These are phyloP conservation scores for Drosophila greeni DNA, from an alignment of 2,888 invertebrate species.

Conservation along the genomic window DNA sequence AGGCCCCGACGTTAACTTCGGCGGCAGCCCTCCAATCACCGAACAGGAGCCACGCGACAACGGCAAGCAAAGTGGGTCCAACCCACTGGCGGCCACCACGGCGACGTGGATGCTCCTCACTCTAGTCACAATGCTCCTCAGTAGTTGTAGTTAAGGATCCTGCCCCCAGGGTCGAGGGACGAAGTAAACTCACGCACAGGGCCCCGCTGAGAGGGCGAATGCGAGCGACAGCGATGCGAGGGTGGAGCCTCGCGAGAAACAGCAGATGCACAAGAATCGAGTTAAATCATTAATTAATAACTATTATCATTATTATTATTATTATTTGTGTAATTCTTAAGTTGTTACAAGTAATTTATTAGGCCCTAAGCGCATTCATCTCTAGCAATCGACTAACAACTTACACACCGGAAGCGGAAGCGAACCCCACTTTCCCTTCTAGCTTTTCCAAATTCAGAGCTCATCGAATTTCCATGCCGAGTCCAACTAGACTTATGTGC, in stretches of 20 bases:
- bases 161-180: constrained; percentile 37
- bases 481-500: constrained; percentile 69
- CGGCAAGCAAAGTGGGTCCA: constrained; percentile 36
- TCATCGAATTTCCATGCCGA: constrained; percentile 54
- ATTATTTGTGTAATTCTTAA: constrained; percentile 66
- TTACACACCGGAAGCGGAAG: constrained; percentile 22
- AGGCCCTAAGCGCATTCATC: constrained; percentile 57
- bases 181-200: constrained; percentile 14
- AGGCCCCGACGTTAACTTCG: constrained; percentile 54
- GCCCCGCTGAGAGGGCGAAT: constrained; percentile 4
- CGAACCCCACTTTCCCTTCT: constrained; percentile 33
- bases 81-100: constrained; percentile 43
- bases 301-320: constrained; percentile 53
- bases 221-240: not conserved
- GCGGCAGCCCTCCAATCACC: constrained; percentile 10
- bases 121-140: constrained; percentile 70
- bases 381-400: constrained; percentile 48
- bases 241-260: constrained; percentile 10
- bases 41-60: constrained; percentile 48
- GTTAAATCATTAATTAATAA: constrained; percentile 54
- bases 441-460: constrained; percentile 41
- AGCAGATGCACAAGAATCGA: constrained; percentile 48
- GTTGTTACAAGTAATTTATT: constrained; percentile 67
- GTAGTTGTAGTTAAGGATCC: constrained; percentile 65
- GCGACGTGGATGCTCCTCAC: constrained; percentile 56